Percentiles rank a stretch among this genome's conserved stretches.
phyloP scores from a whole-genome alignment of 2,888 invertebrate genomes.

The Junonia oenone region DNA sequence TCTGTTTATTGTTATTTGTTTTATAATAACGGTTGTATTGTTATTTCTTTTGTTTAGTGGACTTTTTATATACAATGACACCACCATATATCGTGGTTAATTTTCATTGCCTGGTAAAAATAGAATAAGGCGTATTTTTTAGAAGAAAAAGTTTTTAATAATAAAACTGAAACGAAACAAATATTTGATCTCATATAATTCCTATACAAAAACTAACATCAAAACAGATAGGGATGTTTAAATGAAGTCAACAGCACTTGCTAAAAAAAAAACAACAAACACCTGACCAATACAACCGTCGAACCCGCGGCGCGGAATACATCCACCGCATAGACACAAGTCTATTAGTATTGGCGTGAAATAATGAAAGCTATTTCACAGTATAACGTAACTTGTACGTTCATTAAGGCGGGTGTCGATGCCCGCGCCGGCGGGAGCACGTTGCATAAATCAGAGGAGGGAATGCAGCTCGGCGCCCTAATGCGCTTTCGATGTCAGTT shows the following conservation, averaged over 20 bases:
- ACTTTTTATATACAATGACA: too few species aligned
- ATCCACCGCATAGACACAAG: slow-evolving; percentile 41
- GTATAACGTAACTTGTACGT: slow-evolving; percentile 68
- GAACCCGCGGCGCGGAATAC: background rate
- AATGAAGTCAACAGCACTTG: background rate
- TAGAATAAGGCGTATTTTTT: too few species aligned
- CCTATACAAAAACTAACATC: background rate
- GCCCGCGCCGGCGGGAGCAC: slow-evolving; percentile 56
- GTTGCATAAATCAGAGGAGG: slow-evolving; percentile 72
- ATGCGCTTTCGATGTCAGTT: slow-evolving; percentile 75
- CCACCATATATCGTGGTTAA: too few species aligned
- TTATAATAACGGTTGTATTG: background rate
- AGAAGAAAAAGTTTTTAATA: too few species aligned
- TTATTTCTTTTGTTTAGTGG: background rate
- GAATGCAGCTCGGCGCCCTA: slow-evolving; percentile 69
- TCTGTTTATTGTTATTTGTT: background rate
- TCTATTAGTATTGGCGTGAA: slow-evolving; percentile 67
- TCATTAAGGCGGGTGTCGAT: slow-evolving; percentile 70
- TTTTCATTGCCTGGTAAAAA: too few species aligned
- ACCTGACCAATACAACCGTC: background rate
- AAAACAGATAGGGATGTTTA: background rate
- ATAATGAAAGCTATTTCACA: slow-evolving; percentile 67
- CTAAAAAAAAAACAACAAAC: background rate
- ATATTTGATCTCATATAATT: too few species aligned
- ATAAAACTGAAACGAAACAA: too few species aligned